These are phyloP conservation scores for Cisticola juncidis DNA, from an alignment of 2,113 vertebrate species.

Conservation along the genomic window DNA sequence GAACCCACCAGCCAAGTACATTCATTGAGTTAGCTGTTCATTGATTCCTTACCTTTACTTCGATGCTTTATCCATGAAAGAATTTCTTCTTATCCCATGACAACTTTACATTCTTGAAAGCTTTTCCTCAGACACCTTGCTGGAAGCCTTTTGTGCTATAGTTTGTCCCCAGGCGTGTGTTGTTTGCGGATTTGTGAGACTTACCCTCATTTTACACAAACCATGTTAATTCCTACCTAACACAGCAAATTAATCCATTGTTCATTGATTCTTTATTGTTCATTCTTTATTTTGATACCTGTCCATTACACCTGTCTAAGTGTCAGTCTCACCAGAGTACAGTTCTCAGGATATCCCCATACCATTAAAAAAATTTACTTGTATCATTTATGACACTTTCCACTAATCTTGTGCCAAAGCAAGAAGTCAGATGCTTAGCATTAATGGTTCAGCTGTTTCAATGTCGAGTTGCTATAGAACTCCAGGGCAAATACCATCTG, in stretches of 20 bases:
- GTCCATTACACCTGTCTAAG: background rate
- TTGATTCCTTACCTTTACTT: background rate
- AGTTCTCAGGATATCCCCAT: background rate
- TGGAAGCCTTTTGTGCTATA: background rate
- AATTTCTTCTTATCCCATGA: background rate
- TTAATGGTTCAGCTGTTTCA: background rate
- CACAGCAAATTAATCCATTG: background rate
- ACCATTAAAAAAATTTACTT: background rate
- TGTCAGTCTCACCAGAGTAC: background rate
- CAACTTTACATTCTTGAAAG: background rate
- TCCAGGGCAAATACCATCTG: background rate
- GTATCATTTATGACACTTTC: background rate
- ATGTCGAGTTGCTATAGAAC: background rate
- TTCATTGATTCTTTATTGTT: background rate
- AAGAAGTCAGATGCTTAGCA: background rate
- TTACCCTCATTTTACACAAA: background rate
- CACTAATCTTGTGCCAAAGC: background rate
- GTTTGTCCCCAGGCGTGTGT: background rate
- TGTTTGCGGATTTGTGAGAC: background rate
- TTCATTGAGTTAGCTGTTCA: background rate
- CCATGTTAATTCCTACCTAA: background rate
- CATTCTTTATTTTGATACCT: background rate
- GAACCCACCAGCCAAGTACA: background rate
- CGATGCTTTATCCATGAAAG: background rate
- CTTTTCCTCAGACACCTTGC: background rate